Evolutionary conservation across 2,113 vertebrate species (phyloP), one percentile per base, ranked within the genome.

Genomic region (Saccopteryx leptura): DNA sequence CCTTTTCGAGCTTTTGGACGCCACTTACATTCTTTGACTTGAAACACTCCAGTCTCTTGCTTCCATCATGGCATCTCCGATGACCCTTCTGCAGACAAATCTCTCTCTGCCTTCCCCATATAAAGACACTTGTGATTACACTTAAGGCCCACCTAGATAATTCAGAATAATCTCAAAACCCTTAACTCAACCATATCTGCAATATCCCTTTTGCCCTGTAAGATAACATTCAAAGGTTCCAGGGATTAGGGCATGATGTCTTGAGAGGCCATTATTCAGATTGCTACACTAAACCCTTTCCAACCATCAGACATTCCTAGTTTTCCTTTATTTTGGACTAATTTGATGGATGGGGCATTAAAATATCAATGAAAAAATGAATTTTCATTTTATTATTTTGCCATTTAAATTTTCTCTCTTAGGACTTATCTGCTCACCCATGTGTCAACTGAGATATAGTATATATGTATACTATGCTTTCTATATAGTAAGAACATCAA

Each of bases 251-350:
- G 18, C 52, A 18, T 39, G 14, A 63, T 56, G 7, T 71, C 48
- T 91, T 68, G 74, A 60, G 61, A 80, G 63, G 52, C 3, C 31
- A 21, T 58, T 85, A n/a, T 18, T 71, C 68, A 69, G 14, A 58
- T n/a, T 79, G 48, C 12, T 8, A 8, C 10, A 48, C 17, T 61
- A 52, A 31, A 52, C 17, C 63, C 68, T 84, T 46, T 1, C 18
- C 56, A 63, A 63, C 15, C 15, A 78, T n/a, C 15, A 39, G 0
- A 2, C 58, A 46, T 58, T 63, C 31, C 19, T 50, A 50, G n/a
- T 74, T 90, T 86, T 24, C n/a, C 23, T 96, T 85, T 85, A 48
- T 74, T 80, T 94, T 89, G n/a, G 21, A 60, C 56, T 84, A 80
- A 81, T 85, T 75, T 93, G 54, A 60, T 61, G n/a, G 5, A 15